Evolutionary conservation across 2,113 vertebrate species (phyloP), one percentile per base, ranked within the genome.

Genomic region (Neodontobutis hainanensis): DNA sequence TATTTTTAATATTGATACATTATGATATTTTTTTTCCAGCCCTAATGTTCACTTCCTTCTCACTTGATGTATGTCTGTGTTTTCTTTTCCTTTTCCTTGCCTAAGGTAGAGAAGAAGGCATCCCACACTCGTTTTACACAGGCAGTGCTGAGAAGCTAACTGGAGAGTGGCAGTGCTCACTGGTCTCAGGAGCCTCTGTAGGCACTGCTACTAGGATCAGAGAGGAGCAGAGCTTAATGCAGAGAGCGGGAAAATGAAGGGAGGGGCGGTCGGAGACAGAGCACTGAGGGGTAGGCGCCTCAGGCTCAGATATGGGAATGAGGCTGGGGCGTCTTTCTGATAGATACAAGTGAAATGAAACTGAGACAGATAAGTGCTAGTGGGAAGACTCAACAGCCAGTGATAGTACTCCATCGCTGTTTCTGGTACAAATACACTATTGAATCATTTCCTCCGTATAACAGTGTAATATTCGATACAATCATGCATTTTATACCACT

Each of bases 131-230:
- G 7, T 68, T 52, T 42, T 77, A 57, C 61, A 66, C 71, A 67
- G 55, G 71, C 64, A 65, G 65, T 4, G 43, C 65, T 70, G 71
- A 51, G 67, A 70, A 68, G 77, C 48, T 53, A 4, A 75, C 74
- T 61, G 82, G 84, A 47, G 76, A 85, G 74, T 82, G 77, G 84
- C 79, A 80, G 77, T 63, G 63, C 70, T 79, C 70, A 45, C 76
- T 72, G 75, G 73, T 81, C 73, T 45, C 56, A 69, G 68, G 48
- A 87, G 83, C 74, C 79, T 61, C 80, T 68, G 71, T 77, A 88
- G 88, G 85, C 67, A 68, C 67, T 60, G 78, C 76, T 85, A 47
- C 65, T 32, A 43, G 78, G 84, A 85, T 87, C 86, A 84, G 83
- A 82, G 73, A 62, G 68, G 66, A 79, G 78, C 59, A 15, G 48